These are phyloP conservation scores for Polypterus bichir DNA, from an alignment of 2,113 vertebrate genomes.

Conservation along the genomic window DNA sequence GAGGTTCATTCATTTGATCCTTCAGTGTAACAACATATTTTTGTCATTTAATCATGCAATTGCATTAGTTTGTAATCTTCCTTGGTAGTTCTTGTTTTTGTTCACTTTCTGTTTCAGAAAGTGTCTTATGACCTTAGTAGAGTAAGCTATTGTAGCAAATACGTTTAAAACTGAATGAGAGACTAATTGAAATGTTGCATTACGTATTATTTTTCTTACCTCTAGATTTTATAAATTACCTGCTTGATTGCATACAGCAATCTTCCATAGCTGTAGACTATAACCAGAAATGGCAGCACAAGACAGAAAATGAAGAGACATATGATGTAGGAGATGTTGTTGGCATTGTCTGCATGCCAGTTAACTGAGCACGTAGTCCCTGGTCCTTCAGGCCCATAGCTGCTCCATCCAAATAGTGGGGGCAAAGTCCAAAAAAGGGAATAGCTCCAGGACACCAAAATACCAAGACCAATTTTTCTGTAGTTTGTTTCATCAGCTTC, in stretches of 20 bases:
- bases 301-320: slow-evolving; percentile 66
- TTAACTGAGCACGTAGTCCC: slow-evolving; percentile 65
- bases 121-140: too few species aligned
- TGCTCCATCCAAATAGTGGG: slow-evolving; percentile 63
- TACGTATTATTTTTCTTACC: too few species aligned
- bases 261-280: slow-evolving; percentile 57
- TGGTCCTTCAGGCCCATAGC: slow-evolving; percentile 56
- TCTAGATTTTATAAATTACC: slow-evolving; percentile 34
- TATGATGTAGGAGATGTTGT: slow-evolving; percentile 56
- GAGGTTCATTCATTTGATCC: too few species aligned
- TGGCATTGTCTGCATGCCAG: slow-evolving; percentile 54
- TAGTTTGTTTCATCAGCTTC: slow-evolving; percentile 60
- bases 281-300: slow-evolving; percentile 54
- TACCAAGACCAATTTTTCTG: slow-evolving; percentile 44
- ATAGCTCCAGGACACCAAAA: slow-evolving; percentile 56
- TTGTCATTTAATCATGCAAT: too few species aligned
- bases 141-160: too few species aligned
- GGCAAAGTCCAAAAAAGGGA: slow-evolving; percentile 59
- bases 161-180: too few species aligned
- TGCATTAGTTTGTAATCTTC: too few species aligned
- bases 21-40: too few species aligned
- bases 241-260: slow-evolving; percentile 54
- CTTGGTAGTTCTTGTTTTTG: too few species aligned
- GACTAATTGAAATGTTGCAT: too few species aligned
- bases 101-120: too few species aligned